Evolutionary conservation across 2,797 vertebrate species (phyloP).

Genomic region (Peromyscus melanophrys): DNA sequence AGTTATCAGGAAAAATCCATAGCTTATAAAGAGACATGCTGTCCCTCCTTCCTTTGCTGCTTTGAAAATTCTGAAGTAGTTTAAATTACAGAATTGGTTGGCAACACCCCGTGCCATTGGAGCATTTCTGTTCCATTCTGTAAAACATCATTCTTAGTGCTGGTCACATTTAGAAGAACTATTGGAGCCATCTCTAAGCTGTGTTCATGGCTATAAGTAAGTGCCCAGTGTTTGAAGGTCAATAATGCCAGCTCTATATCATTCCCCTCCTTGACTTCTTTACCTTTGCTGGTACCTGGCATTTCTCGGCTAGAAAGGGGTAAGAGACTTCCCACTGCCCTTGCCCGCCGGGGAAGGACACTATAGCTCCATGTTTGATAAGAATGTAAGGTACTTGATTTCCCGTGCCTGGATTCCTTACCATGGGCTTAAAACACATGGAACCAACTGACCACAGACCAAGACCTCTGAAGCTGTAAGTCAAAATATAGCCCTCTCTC

Average conservation of each 20-base stretch:
- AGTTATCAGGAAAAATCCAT: slow-evolving; percentile 49
- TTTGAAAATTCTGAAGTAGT: slow-evolving; percentile 61
- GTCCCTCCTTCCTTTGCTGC: not conserved
- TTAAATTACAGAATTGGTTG: slow-evolving; percentile 62
- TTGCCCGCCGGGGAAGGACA: not conserved
- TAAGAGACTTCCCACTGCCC: not conserved
- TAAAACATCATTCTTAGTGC: slow-evolving; percentile 37
- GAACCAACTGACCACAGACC: not conserved
- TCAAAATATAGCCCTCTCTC: not conserved
- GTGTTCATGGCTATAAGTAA: slow-evolving; percentile 8
- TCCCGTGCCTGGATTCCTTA: not conserved
- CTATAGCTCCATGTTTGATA: not conserved
- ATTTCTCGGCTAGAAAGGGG: not conserved
- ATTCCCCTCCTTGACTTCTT: not conserved
- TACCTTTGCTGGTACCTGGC: not conserved
- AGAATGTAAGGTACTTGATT: not conserved
- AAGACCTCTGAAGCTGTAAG: not conserved
- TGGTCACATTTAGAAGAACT: slow-evolving; percentile 50
- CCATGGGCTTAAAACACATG: not conserved
- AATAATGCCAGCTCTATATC: slow-evolving; percentile 7
- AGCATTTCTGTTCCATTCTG: not conserved
- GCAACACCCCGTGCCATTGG: not conserved
- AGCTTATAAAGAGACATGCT: slow-evolving; percentile 3
- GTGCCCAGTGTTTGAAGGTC: not conserved
- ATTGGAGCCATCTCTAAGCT: not conserved